Percentiles rank a stretch among this genome's conserved stretches.
Conservation (phyloP, 2,113 vertebrate species). For the Notothenia rossii region DNA sequence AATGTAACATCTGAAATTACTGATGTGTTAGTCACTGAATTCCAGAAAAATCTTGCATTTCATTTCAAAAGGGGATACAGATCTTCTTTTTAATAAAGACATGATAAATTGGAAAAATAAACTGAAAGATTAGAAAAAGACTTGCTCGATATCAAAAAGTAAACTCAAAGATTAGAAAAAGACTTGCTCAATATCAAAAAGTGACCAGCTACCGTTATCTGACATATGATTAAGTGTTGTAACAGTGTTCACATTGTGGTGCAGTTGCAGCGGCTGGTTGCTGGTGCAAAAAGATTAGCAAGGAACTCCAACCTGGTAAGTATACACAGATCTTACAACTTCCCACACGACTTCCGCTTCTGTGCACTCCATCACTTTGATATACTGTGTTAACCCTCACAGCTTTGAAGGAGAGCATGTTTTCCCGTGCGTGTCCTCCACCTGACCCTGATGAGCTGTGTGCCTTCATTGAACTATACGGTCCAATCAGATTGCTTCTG, state of each 20-base stretch:
- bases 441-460: conserved; percentile 75
- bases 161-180: neutral
- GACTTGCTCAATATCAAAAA: neutral
- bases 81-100: neutral
- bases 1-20: neutral
- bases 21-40: neutral
- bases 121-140: neutral
- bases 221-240: neutral
- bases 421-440: conserved; percentile 27
- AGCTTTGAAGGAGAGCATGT: conserved; percentile 56
- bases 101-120: neutral
- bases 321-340: neutral
- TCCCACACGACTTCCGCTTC: neutral
- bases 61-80: neutral
- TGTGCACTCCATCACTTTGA: neutral
- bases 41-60: neutral
- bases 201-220: neutral
- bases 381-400: conserved; percentile 13
- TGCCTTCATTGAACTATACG: conserved; percentile 66
- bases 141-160: neutral
- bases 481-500: conserved; percentile 66
- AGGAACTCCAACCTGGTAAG: conserved; percentile 69
- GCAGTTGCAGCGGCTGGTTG: conserved; percentile 78
- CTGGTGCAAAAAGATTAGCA: conserved; percentile 66
- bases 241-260: conserved; percentile 17